A percentile compares a stretch with the other conserved stretches of the same genome.
phyloP scores from a whole-genome alignment of 2,113 vertebrate species.

The Podarcis cretensis region DNA sequence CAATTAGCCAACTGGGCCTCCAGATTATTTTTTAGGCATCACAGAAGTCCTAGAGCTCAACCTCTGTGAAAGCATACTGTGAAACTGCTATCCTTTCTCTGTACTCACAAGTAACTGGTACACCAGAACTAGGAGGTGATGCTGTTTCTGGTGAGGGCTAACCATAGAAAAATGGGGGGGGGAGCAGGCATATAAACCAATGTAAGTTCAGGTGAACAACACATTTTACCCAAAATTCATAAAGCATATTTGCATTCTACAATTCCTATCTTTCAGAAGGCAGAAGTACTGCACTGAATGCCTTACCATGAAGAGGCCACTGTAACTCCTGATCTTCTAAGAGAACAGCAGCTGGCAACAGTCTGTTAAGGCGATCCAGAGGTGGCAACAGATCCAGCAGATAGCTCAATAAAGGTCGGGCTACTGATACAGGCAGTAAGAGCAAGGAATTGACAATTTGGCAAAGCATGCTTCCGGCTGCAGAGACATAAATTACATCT shows the following conservation, averaged over 20 bases:
- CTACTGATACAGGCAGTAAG: constrained; percentile 92
- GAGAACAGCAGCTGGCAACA: constrained; percentile 90
- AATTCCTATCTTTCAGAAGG: not conserved
- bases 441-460: constrained; percentile 93
- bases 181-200: not conserved
- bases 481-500: constrained; percentile 97
- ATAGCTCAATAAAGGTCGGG: constrained; percentile 89
- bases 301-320: constrained; percentile 95
- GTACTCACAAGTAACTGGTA: not conserved
- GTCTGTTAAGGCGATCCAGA: constrained; percentile 91
- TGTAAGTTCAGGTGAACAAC: not conserved
- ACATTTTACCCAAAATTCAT: not conserved
- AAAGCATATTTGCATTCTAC: not conserved
- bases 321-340: constrained; percentile 97
- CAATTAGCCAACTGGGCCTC: not conserved
- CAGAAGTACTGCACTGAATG: not conserved
- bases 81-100: not conserved
- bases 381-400: constrained; percentile 93
- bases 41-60: not conserved
- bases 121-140: not conserved
- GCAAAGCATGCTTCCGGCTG: constrained; percentile 97
- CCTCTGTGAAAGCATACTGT: not conserved
- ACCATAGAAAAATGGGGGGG: not conserved
- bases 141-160: not conserved
- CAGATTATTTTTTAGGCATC: not conserved